A percentile compares a stretch with the other conserved stretches of the same genome.
phyloP scores from a whole-genome alignment of 2,113 vertebrate species.

The Oxygymnocypris stewartii region DNA sequence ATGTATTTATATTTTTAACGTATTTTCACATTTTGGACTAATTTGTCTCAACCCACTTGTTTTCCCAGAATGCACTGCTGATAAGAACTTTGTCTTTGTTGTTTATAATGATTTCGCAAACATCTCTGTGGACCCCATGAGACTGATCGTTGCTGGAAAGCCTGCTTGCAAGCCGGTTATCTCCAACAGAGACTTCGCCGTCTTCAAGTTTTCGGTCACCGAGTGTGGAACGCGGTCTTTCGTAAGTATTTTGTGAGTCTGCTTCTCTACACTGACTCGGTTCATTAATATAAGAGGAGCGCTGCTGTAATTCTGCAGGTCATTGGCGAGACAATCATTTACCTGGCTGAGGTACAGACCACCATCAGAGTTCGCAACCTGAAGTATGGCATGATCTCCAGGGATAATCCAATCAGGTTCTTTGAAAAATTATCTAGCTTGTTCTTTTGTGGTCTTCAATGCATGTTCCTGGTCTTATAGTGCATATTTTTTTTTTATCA shows the following conservation, averaged over 20 bases:
- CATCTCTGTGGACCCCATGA: constrained; percentile 57
- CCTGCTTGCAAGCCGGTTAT: constrained; percentile 63
- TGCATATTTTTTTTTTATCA: no score
- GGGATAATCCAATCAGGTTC: constrained; percentile 64
- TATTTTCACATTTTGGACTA: no score
- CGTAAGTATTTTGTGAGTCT: constrained; percentile 58
- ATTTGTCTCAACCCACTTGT: no score
- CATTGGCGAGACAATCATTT: constrained; percentile 56
- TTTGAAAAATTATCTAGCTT: background rate
- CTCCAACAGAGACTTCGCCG: constrained; percentile 59
- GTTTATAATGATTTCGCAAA: constrained; percentile 54
- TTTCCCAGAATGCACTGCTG: constrained; percentile 67
- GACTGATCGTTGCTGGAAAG: constrained; percentile 57
- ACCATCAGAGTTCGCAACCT: constrained; percentile 53
- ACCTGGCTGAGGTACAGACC: constrained; percentile 68
- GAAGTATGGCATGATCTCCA: constrained; percentile 69
- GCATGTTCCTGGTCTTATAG: no score
- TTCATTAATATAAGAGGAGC: background rate
- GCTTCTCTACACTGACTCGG: background rate
- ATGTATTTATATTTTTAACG: no score
- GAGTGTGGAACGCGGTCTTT: constrained; percentile 70
- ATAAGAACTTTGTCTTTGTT: constrained; percentile 70
- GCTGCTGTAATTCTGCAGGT: constrained; percentile 48
- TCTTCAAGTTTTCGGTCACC: constrained; percentile 71
- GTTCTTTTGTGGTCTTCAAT: background rate